phyloP scores from a whole-genome alignment of 1,140 invertebrate genomes.

The Drosophila lowei region DNA sequence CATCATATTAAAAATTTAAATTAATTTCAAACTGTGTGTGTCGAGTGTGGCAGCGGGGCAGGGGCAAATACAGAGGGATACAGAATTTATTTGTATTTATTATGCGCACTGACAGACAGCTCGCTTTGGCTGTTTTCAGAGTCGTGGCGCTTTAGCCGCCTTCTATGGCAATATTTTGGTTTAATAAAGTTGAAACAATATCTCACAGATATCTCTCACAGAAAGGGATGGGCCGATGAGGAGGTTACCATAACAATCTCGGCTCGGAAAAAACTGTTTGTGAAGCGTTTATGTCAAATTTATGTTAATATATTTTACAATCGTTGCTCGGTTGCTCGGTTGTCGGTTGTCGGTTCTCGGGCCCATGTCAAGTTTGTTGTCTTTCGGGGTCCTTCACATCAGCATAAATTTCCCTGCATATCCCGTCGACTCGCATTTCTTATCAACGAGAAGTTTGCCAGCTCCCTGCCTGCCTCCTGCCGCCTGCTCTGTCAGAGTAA shows the following conservation, averaged over 20 bases:
- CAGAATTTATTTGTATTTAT: conserved; percentile 54
- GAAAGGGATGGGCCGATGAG: conserved; percentile 7
- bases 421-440: conserved; percentile 38
- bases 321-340: conserved; percentile 43
- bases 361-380: conserved; percentile 61
- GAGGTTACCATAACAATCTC: conserved; percentile 32
- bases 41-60: no score
- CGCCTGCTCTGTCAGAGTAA: conserved; percentile 26
- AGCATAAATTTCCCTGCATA: conserved; percentile 65
- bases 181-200: conserved; percentile 80
- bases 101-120: conserved; percentile 38
- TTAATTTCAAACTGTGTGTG: conserved; percentile 67
- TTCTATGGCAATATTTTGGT: conserved; percentile 30
- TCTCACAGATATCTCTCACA: conserved; percentile 62
- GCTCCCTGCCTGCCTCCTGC: conserved; percentile 5
- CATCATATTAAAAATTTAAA: conserved; percentile 74
- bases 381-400: conserved; percentile 62
- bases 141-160: conserved; percentile 37
- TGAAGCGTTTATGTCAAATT: conserved; percentile 82
- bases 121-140: conserved; percentile 50
- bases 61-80: conserved; percentile 9
- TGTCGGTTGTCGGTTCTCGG: not conserved
- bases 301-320: conserved; percentile 82
- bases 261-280: conserved; percentile 56
- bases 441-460: conserved; percentile 59